Percentiles rank a stretch among this genome's conserved stretches.
Evolutionary conservation across 2,113 vertebrate species (phyloP).

Genomic region (Chinchilla lanigera): DNA sequence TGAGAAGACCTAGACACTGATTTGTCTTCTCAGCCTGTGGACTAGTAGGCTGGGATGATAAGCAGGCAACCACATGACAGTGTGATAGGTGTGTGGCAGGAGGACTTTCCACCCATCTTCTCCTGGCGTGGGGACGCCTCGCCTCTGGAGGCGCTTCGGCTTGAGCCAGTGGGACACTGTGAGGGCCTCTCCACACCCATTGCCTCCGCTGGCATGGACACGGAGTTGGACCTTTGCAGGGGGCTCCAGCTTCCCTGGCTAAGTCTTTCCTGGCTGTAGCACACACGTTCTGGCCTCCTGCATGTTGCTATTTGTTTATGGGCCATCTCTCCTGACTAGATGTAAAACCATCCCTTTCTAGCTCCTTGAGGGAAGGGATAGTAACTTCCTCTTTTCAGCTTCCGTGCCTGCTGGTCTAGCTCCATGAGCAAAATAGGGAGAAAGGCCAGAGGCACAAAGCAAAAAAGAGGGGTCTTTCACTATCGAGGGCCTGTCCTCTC

Average conservation of each 20-base stretch:
- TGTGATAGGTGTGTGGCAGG: not conserved
- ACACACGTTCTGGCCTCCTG: fast-evolving
- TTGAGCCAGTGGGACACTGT: not conserved
- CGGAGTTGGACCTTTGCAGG: not conserved
- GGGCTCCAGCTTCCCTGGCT: not conserved
- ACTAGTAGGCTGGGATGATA: not conserved
- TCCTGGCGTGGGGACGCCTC: fast-evolving
- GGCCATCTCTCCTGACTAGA: not conserved
- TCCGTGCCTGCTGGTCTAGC: not conserved
- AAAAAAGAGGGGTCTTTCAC: not conserved
- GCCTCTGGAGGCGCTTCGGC: not conserved
- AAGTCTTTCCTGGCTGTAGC: not conserved
- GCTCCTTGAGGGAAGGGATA: not conserved
- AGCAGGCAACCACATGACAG: not conserved
- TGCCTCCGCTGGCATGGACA: not conserved
- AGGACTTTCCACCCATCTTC: not conserved
- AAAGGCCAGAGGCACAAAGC: not conserved
- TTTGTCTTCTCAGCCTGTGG: not conserved
- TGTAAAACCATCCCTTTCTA: not conserved
- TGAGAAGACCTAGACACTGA: not conserved
- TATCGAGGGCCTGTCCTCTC: not conserved
- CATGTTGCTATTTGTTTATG: not conserved
- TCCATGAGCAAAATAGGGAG: not conserved
- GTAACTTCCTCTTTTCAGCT: not conserved
- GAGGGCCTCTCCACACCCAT: not conserved